These are phyloP conservation scores for Drosophila fuyamai DNA, from an alignment of 1,140 invertebrate species.

Conservation along the genomic window DNA sequence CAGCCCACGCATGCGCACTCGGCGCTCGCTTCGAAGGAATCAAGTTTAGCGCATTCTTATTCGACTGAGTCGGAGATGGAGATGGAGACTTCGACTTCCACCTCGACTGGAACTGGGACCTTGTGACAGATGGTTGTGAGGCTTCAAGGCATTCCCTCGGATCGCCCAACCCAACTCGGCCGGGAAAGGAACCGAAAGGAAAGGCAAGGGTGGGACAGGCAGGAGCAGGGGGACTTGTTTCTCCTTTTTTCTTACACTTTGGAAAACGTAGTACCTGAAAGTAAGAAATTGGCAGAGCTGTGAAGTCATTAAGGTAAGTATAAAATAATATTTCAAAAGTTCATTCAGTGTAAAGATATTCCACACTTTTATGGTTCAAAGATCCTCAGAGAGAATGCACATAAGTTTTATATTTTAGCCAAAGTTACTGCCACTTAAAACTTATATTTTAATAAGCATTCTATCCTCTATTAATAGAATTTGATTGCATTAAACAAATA, in stretches of 20 bases:
- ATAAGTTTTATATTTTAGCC: too few species aligned
- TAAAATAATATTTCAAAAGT: neutral
- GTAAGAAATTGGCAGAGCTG: neutral
- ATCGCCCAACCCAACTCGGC: conserved; percentile 41
- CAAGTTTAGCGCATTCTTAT: conserved; percentile 83
- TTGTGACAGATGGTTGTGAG: conserved; percentile 78
- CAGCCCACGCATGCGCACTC: conserved; percentile 84
- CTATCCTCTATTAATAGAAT: too few species aligned
- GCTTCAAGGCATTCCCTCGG: conserved; percentile 68
- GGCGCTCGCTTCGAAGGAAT: conserved; percentile 73
- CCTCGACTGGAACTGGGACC: conserved; percentile 43
- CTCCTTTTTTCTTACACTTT: conserved; percentile 14
- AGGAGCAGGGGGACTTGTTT: conserved; percentile 49
- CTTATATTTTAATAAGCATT: too few species aligned
- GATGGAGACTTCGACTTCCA: conserved; percentile 1
- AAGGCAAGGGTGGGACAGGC: conserved; percentile 30
- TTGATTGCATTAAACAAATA: too few species aligned
- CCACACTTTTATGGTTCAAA: too few species aligned
- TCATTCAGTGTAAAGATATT: too few species aligned
- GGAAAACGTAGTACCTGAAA: neutral
- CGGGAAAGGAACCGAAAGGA: conserved; percentile 29
- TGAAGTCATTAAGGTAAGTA: neutral
- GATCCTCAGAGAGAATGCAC: too few species aligned
- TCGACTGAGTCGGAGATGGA: conserved; percentile 30
- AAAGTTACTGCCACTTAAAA: too few species aligned